Base-by-base conservation (phyloP, 2,797 vertebrate genomes). In the Danio albolineatus region DNA sequence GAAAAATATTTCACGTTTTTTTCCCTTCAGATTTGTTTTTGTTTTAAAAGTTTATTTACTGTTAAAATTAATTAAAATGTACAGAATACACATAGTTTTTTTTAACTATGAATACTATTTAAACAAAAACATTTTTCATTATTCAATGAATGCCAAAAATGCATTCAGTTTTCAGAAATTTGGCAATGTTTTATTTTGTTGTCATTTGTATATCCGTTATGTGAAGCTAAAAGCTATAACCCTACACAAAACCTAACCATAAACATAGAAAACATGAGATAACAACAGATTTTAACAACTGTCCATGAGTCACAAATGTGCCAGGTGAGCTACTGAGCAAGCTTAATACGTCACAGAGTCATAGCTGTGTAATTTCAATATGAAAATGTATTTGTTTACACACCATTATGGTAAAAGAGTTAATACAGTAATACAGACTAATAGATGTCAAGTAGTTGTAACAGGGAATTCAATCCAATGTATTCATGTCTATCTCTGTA, bases 401-500 rank as follows among this genome's bases (percentile, higher is more conserved):
- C 28, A 65, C 28, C 43, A 10, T 49, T 28, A 66, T 49, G 65
- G 13, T 44, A 69, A 71, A 39, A 59, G n/a, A n/a, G n/a, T n/a
- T n/a, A n/a, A n/a, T n/a, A n/a, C n/a, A n/a, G n/a, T n/a, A n/a
- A n/a, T n/a, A n/a, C n/a, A n/a, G n/a, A n/a, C n/a, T n/a, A n/a
- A n/a, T n/a, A n/a, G n/a, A n/a, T n/a, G n/a, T n/a, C n/a, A n/a
- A n/a, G 46, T 59, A 70, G 46, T 56, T 70, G 46, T 56, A 57
- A 62, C 46, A 74, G 14, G 64, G 7, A 44, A 48, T 28, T 28
- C 28, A 28, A 3, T 41, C 54, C 64, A 53, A 28, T 43, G 44
- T 71, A 38, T 76, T 61, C 64, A 59, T 59, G 48, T 82, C 43
- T 81, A 44, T 77, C 76, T 78, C n/a, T 41, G 21, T 59, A 59